A percentile compares a stretch with the other conserved stretches of the same genome.
These are phyloP conservation scores for Drosophila simulans DNA, from an alignment of 1,140 invertebrate genomes.

Conservation along the genomic window DNA sequence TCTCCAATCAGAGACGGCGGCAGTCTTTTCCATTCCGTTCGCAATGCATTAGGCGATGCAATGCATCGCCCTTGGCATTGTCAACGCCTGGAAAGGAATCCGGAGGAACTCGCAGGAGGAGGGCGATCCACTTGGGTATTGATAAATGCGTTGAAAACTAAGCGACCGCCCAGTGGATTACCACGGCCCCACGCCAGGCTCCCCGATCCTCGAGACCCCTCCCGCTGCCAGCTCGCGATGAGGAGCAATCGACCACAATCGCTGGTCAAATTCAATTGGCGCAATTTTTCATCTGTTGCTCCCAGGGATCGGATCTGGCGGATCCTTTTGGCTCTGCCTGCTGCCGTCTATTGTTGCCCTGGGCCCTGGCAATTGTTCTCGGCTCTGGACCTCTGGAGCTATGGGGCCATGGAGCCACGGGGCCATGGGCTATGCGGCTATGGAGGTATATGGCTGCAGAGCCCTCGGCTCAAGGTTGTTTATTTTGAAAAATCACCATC, in stretches of 20 bases:
- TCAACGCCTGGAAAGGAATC: constrained; percentile 56
- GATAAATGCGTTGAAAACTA: constrained; percentile 82
- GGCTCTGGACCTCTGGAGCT: constrained; percentile 32
- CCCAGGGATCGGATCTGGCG: constrained; percentile 64
- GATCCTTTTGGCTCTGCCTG: constrained; percentile 43
- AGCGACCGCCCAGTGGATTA: constrained; percentile 80
- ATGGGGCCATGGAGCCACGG: constrained; percentile 36
- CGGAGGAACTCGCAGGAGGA: constrained; percentile 9
- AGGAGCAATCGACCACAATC: constrained; percentile 63
- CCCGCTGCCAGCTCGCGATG: constrained; percentile 34
- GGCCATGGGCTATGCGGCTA: constrained; percentile 43
- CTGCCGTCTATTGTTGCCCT: constrained; percentile 67
- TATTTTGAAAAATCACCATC: constrained; percentile 82
- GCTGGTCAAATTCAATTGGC: constrained; percentile 81
- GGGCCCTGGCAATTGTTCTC: constrained; percentile 47
- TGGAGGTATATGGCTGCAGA: constrained; percentile 33
- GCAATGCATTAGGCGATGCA: constrained; percentile 28
- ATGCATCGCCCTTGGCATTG: constrained; percentile 59
- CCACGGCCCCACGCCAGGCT: constrained; percentile 13
- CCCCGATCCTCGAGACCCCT: constrained; percentile 10
- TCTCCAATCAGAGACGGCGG: constrained; percentile 48
- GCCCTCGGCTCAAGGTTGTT: constrained; percentile 74
- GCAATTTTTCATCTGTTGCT: constrained; percentile 79
- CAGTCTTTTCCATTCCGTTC: constrained; percentile 20
- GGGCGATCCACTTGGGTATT: constrained; percentile 71